A percentile compares a stretch with the other conserved stretches of the same genome.
These are phyloP conservation scores for Apantesis nais DNA, from an alignment of 2,888 invertebrate genomes.

Conservation along the genomic window DNA sequence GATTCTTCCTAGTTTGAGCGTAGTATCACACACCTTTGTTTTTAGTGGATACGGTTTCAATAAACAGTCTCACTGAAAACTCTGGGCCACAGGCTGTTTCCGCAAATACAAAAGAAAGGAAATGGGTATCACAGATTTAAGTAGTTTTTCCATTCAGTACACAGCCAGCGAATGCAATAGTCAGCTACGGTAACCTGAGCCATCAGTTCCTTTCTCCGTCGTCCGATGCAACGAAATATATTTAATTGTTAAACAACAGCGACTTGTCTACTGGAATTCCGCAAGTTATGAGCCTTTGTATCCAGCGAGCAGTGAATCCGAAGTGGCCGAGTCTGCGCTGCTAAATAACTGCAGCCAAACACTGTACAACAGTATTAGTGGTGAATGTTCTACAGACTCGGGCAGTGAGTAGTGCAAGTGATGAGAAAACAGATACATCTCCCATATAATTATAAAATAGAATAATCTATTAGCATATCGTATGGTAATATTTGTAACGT, in stretches of 20 bases:
- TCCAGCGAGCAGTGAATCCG: background rate
- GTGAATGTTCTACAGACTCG: conserved; percentile 23
- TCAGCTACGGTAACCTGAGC: background rate
- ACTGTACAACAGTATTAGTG: conserved; percentile 54
- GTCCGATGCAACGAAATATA: conserved; percentile 7
- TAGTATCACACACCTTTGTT: no score
- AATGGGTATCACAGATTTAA: no score
- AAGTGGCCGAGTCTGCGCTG: conserved; percentile 19
- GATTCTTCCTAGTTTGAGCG: no score
- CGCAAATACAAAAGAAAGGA: no score
- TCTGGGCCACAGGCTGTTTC: no score
- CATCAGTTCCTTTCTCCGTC: background rate
- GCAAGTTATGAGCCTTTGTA: conserved; percentile 15
- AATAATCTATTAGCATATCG: no score
- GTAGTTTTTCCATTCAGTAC: background rate
- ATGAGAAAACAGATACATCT: background rate
- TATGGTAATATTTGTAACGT: no score
- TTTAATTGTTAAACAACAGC: conserved; percentile 10
- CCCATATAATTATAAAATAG: background rate
- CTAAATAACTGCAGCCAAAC: conserved; percentile 51
- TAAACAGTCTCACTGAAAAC: no score
- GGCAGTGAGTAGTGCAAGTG: background rate
- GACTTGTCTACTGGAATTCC: conserved; percentile 9
- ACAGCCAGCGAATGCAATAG: background rate
- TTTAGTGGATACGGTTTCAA: no score